Evolutionary conservation across 2,888 invertebrate species (phyloP).

Genomic region (Machimus rusticus): DNA sequence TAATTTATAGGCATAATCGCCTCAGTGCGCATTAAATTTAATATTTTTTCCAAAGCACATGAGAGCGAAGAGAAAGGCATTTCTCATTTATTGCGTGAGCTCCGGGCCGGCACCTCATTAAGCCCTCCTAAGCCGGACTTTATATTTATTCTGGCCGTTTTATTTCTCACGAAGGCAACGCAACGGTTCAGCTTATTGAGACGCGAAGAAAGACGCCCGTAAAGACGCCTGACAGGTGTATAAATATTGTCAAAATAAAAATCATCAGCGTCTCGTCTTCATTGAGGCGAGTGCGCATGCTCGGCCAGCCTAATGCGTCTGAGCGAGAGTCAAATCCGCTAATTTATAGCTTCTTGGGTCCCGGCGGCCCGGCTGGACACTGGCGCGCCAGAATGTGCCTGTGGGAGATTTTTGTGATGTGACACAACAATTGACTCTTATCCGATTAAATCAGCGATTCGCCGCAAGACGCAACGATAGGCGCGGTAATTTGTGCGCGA

Average conservation of each 20-base stretch:
- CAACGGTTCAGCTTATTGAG: background rate
- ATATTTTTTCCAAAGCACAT: background rate
- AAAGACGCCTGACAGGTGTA: slow-evolving; percentile 32
- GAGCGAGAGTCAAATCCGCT: slow-evolving; percentile 26
- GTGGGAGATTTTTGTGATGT: slow-evolving; percentile 46
- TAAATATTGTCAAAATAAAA: slow-evolving; percentile 41
- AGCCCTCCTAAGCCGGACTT: background rate
- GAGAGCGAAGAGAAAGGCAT: background rate
- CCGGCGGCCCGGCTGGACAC: background rate
- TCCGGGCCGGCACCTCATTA: slow-evolving; percentile 1
- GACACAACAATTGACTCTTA: slow-evolving; percentile 48
- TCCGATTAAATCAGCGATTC: slow-evolving; percentile 41
- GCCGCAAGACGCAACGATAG: background rate
- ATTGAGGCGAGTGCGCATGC: slow-evolving; percentile 28
- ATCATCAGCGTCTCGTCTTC: slow-evolving; percentile 19
- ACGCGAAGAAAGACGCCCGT: slow-evolving; percentile 1
- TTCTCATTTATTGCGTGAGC: background rate
- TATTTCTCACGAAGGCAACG: background rate
- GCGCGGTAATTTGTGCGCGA: background rate
- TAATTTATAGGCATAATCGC: slow-evolving; percentile 39
- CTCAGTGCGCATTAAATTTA: slow-evolving; percentile 6
- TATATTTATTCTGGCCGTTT: slow-evolving; percentile 3
- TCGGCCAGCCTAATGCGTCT: background rate
- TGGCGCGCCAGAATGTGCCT: slow-evolving; percentile 1
- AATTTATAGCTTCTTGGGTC: slow-evolving; percentile 34